phyloP scores from a whole-genome alignment of 1,140 invertebrate genomes.

The Trigoniulus corallinus region DNA sequence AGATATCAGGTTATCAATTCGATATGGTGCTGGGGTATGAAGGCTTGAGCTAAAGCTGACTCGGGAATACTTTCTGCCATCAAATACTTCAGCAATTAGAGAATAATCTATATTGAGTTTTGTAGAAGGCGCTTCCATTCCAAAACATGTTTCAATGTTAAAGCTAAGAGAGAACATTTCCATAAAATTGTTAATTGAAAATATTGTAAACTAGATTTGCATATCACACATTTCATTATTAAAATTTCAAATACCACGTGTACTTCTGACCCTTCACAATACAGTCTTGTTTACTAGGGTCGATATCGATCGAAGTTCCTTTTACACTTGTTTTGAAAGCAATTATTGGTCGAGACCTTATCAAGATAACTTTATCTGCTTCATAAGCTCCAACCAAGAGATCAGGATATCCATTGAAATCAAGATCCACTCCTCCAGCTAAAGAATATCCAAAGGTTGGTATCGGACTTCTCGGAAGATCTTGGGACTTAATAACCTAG shows the following conservation, averaged over 20 bases:
- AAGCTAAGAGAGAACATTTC: constrained; percentile 38
- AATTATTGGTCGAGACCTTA: constrained; percentile 68
- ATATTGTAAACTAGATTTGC: constrained; percentile 3
- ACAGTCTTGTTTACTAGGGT: constrained; percentile 55
- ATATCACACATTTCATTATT: constrained; percentile 2
- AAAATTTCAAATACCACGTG: constrained; percentile 48
- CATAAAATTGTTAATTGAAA: background rate
- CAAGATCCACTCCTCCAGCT: constrained; percentile 73
- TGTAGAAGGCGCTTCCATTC: constrained; percentile 30
- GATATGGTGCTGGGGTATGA: background rate
- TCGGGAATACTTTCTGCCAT: background rate
- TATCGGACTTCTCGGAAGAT: constrained; percentile 18
- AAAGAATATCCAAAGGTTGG: constrained; percentile 75
- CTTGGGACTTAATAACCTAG: constrained; percentile 13
- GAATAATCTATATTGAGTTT: background rate
- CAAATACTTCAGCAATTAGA: background rate
- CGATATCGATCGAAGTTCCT: constrained; percentile 49
- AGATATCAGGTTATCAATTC: constrained; percentile 23
- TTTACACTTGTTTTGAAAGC: constrained; percentile 47
- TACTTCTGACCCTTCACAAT: constrained; percentile 42
- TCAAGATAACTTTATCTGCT: constrained; percentile 49
- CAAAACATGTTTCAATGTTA: constrained; percentile 70
- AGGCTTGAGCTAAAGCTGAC: background rate
- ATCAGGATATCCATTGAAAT: constrained; percentile 82
- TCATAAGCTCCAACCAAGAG: constrained; percentile 76